phyloP scores from a whole-genome alignment of 2,888 invertebrate genomes.

The Bombylius discolor region DNA sequence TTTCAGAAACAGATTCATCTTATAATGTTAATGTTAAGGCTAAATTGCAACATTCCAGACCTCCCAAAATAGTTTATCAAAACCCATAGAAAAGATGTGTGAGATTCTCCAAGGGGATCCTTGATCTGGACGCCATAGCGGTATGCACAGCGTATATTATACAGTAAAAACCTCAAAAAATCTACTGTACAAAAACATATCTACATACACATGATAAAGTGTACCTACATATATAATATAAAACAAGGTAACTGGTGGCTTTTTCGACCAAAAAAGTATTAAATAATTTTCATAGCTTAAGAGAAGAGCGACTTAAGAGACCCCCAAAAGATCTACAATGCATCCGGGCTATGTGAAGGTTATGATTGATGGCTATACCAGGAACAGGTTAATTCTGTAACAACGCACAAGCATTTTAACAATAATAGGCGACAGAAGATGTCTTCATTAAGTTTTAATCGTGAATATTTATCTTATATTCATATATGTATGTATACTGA shows the following conservation, averaged over 20 bases:
- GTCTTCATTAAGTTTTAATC: slow-evolving; percentile 12
- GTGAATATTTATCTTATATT: neutral
- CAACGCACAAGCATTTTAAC: slow-evolving; percentile 4
- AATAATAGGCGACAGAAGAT: slow-evolving; percentile 14
- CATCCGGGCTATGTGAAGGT: slow-evolving; percentile 1
- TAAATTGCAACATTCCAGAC: slow-evolving; percentile 11
- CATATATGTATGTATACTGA: neutral
- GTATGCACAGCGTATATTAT: neutral
- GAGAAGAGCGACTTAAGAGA: neutral
- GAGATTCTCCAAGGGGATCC: slow-evolving; percentile 8
- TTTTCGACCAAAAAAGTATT: too few relatives aligned
- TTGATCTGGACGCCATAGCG: neutral
- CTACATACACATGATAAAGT: too few relatives aligned
- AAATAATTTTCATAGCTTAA: too few relatives aligned
- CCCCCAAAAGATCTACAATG: neutral
- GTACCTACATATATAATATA: neutral
- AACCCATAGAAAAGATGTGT: slow-evolving; percentile 4
- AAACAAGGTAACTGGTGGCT: neutral
- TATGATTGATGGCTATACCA: slow-evolving; percentile 11
- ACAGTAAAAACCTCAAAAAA: too few relatives aligned
- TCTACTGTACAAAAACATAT: too few relatives aligned
- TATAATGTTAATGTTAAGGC: neutral
- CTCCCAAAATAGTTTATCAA: slow-evolving; percentile 6
- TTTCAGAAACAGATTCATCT: neutral
- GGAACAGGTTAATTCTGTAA: slow-evolving; percentile 8